These are phyloP conservation scores for Plecturocebus donacophilus DNA, from an alignment of 2,113 vertebrate genomes.

Conservation along the genomic window DNA sequence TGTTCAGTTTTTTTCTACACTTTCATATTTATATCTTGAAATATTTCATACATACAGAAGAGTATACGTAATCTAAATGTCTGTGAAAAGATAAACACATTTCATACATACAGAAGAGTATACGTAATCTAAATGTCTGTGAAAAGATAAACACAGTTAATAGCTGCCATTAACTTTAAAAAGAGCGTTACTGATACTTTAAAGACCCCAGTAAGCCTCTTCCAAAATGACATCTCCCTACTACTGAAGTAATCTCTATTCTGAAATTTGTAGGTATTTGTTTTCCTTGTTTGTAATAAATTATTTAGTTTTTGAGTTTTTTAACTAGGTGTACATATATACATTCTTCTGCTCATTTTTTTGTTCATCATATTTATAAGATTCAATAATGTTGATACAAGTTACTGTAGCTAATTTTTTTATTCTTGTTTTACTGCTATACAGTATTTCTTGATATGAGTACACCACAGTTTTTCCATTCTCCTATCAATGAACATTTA, in stretches of 20 bases:
- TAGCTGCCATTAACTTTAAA: not conserved
- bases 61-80: not conserved
- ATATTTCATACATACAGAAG: not conserved
- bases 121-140: not conserved
- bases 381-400: not conserved
- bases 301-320: not conserved
- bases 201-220: not conserved
- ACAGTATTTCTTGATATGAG: not conserved
- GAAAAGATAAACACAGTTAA: not conserved
- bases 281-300: not conserved
- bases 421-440: not conserved
- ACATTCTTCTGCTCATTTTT: slow-evolving; percentile 6
- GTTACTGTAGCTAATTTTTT: not conserved
- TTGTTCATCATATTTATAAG: not conserved
- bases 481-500: not conserved
- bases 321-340: not conserved
- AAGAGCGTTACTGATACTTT: not conserved
- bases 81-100: not conserved
- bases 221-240: not conserved
- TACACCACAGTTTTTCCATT: not conserved
- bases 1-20: not conserved
- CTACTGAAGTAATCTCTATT: not conserved
- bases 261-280: not conserved
- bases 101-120: not conserved
- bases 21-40: slow-evolving; percentile 9